Percentiles rank a stretch among this genome's conserved stretches.
These are phyloP conservation scores for Micropoecilia bifurca DNA, from an alignment of 2,797 vertebrate species.

Conservation along the genomic window DNA sequence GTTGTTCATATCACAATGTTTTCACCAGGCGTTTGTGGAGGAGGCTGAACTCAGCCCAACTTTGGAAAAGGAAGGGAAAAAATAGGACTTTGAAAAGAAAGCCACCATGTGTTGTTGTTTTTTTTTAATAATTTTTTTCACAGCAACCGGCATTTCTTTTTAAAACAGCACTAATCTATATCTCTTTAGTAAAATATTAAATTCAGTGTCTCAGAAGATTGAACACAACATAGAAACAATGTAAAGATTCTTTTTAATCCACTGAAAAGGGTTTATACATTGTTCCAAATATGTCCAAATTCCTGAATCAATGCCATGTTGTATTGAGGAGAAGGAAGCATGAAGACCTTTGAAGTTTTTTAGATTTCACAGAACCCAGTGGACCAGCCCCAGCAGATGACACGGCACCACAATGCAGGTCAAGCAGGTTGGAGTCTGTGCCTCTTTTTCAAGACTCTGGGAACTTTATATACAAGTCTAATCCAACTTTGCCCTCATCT, in stretches of 20 bases:
- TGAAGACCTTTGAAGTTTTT: neutral
- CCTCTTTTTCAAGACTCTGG: neutral
- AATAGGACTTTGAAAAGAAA: neutral
- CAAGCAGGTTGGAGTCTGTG: neutral
- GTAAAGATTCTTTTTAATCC: neutral
- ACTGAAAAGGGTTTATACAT: neutral
- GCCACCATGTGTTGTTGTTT: neutral
- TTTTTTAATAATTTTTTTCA: neutral
- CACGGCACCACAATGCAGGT: neutral
- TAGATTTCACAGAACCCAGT: neutral
- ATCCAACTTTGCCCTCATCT: neutral
- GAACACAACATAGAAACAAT: neutral
- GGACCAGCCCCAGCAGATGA: neutral
- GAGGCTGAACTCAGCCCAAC: slow-evolving; percentile 10
- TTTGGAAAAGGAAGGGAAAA: neutral
- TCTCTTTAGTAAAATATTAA: neutral
- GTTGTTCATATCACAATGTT: slow-evolving; percentile 54
- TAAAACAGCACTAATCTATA: neutral
- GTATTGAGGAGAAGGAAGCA: neutral
- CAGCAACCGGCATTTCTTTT: neutral
- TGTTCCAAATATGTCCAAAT: neutral
- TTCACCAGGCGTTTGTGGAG: slow-evolving; percentile 23
- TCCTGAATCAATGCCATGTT: neutral
- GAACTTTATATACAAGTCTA: neutral
- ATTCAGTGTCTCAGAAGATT: neutral